phyloP scores from a whole-genome alignment of 2,888 invertebrate genomes.

The Caenorhabditis doughertyi region DNA sequence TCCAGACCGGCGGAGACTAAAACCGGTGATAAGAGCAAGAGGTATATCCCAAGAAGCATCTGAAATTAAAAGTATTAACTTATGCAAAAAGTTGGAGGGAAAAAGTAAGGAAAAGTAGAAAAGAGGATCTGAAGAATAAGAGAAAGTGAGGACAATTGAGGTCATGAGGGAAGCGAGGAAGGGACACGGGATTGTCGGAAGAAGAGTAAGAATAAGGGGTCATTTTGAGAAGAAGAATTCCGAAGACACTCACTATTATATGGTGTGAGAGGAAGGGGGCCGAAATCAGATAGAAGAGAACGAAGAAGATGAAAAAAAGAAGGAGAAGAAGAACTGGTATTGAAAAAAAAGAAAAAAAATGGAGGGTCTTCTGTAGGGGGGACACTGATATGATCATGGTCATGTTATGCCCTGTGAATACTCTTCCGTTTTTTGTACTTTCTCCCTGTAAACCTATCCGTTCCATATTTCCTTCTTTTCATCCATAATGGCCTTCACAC shows the following conservation, averaged over 20 bases:
- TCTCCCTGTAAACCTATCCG: conserved; percentile 37
- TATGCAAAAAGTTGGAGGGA: neutral
- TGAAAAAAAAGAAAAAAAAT: conserved; percentile 26
- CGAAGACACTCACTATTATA: conserved; percentile 56
- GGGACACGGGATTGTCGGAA: conserved; percentile 32
- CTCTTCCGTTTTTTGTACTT: conserved; percentile 60
- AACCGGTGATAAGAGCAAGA: conserved; percentile 47
- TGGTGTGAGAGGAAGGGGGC: conserved; percentile 37
- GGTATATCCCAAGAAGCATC: conserved; percentile 60
- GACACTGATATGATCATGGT: conserved; percentile 58
- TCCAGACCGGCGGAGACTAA: conserved; percentile 58
- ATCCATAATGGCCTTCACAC: neutral
- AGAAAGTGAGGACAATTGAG: conserved; percentile 61
- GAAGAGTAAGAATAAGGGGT: conserved; percentile 35
- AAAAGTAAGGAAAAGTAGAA: conserved; percentile 14
- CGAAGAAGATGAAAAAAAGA: neutral
- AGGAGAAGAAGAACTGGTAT: conserved; percentile 52
- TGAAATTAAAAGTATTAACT: conserved; percentile 19
- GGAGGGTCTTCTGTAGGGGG: conserved; percentile 10
- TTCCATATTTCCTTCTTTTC: conserved; percentile 1
- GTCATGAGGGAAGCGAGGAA: conserved; percentile 42
- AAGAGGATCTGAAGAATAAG: conserved; percentile 18
- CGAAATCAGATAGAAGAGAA: conserved; percentile 49
- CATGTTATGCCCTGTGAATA: conserved; percentile 38
- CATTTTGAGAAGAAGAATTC: conserved; percentile 47